Percentiles rank a stretch among this genome's conserved stretches.
phyloP scores from a whole-genome alignment of 2,113 vertebrate genomes.

The Nansenia antarctica region DNA sequence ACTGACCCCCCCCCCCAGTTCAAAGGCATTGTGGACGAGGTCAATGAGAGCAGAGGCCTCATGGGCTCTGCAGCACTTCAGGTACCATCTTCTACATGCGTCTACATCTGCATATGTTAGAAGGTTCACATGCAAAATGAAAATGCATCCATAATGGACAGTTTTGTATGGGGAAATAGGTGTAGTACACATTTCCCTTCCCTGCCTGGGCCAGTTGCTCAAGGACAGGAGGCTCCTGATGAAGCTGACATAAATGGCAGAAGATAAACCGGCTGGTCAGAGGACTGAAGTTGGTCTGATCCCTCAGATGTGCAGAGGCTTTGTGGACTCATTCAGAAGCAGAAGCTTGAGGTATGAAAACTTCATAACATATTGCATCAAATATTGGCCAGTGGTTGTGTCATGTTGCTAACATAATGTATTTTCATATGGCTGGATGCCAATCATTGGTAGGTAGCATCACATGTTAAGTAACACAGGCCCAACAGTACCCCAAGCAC shows the following conservation, averaged over 20 bases:
- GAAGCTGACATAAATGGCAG: background rate
- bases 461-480: too few relatives aligned
- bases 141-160: too few relatives aligned
- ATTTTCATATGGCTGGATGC: too few relatives aligned
- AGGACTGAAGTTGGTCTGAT: constrained; percentile 53
- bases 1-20: constrained; percentile 61
- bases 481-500: too few relatives aligned
- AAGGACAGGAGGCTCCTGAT: constrained; percentile 32
- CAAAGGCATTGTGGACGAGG: constrained; percentile 48
- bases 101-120: too few relatives aligned
- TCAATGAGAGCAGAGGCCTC: constrained; percentile 41
- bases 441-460: too few relatives aligned
- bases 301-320: constrained; percentile 45
- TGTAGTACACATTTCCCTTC: constrained; percentile 72
- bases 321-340: constrained; percentile 65
- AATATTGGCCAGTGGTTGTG: too few relatives aligned
- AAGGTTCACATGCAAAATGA: background rate
- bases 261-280: constrained; percentile 28
- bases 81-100: constrained; percentile 34
- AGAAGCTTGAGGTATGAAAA: background rate
- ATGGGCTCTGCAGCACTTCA: constrained; percentile 46
- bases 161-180: constrained; percentile 34
- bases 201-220: constrained; percentile 50
- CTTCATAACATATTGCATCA: too few relatives aligned
- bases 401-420: too few relatives aligned